Evolutionary conservation across 2,797 vertebrate genomes (phyloP).

Genomic region (Pangasius larnaudii): DNA sequence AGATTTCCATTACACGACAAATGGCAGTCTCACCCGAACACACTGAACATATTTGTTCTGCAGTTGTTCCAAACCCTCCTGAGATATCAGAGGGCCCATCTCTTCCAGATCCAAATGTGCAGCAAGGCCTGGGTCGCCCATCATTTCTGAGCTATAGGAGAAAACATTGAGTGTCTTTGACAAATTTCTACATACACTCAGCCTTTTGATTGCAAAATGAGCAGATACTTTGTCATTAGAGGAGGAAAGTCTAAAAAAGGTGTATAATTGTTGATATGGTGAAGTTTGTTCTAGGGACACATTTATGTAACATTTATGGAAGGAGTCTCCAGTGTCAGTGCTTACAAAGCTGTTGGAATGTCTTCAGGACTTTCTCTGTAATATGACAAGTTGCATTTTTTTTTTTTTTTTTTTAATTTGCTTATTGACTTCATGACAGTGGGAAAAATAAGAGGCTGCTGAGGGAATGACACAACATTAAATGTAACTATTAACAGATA

Average conservation of each 20-base stretch:
- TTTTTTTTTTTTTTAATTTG: not conserved
- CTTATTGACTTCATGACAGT: not conserved
- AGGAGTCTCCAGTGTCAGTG: not conserved
- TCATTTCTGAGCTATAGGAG: slow-evolving; percentile 86
- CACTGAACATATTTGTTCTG: slow-evolving; percentile 87
- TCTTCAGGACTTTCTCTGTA: not conserved
- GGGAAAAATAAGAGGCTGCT: not conserved
- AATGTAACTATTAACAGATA: not conserved
- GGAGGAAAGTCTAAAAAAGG: not conserved
- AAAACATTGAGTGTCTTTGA: not conserved
- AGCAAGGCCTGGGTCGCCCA: slow-evolving; percentile 85
- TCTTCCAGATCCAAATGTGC: slow-evolving; percentile 80
- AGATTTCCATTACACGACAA: not conserved
- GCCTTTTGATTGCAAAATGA: not conserved
- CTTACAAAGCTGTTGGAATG: not conserved
- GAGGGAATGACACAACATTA: not conserved
- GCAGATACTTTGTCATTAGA: not conserved
- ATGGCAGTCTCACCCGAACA: slow-evolving; percentile 78
- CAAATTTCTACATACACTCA: not conserved
- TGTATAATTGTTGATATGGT: not conserved
- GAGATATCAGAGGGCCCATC: slow-evolving; percentile 83
- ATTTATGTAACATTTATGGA: not conserved
- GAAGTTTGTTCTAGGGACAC: not conserved
- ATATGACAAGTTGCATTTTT: not conserved
- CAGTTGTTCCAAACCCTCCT: slow-evolving; percentile 84